Evolutionary conservation across 2,113 vertebrate species (phyloP).

Genomic region (Callocephalon fimbriatum): DNA sequence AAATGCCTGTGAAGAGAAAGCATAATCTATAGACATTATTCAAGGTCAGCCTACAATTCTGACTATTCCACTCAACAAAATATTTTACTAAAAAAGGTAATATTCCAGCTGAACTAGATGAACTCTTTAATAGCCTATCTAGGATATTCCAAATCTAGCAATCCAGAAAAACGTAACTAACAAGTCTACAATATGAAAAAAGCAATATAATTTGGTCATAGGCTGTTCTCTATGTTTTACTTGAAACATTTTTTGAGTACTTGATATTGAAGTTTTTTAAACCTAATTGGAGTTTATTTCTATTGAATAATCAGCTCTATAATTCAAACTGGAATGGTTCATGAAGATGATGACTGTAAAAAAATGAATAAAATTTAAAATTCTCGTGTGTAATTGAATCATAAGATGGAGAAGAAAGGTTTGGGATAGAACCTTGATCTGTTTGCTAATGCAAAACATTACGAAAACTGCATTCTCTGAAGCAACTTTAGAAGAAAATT

Average conservation of each 20-base stretch:
- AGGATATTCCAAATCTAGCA: not conserved
- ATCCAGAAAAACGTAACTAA: not conserved
- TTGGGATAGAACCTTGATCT: not conserved
- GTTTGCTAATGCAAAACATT: not conserved
- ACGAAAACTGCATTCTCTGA: not conserved
- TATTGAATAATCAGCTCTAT: not conserved
- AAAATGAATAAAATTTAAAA: not conserved
- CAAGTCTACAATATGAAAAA: not conserved
- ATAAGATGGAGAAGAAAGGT: not conserved
- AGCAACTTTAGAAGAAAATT: not conserved
- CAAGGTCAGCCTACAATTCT: not conserved
- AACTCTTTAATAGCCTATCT: not conserved
- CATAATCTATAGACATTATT: not conserved
- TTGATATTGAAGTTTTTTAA: not conserved
- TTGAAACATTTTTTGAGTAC: not conserved
- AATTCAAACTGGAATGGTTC: not conserved
- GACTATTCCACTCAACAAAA: not conserved
- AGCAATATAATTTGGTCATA: not conserved
- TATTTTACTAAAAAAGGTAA: not conserved
- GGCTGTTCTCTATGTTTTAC: not conserved
- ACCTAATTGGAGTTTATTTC: not conserved
- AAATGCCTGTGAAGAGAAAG: not conserved
- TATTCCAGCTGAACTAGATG: not conserved
- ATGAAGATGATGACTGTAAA: not conserved
- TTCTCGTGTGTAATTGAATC: not conserved